These are phyloP conservation scores for Cyclargus thomasi DNA, from an alignment of 1,140 invertebrate genomes.

Conservation along the genomic window DNA sequence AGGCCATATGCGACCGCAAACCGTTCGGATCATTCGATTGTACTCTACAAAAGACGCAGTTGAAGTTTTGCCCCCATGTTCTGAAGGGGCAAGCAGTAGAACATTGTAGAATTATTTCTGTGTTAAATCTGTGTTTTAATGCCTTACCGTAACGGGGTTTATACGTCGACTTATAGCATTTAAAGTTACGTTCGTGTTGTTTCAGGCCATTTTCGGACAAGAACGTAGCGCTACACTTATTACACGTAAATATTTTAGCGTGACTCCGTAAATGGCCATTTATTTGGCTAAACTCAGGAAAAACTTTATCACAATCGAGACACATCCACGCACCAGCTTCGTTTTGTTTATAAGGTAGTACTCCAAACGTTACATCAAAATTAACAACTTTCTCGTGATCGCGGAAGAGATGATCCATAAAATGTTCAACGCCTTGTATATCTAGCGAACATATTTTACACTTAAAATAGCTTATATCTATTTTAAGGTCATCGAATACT, in stretches of 20 bases:
- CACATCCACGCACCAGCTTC: constrained; percentile 55
- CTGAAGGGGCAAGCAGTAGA: constrained; percentile 61
- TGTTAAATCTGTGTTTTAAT: constrained; percentile 56
- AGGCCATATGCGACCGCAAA: constrained; percentile 54
- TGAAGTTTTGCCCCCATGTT: constrained; percentile 64
- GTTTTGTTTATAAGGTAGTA: constrained; percentile 54
- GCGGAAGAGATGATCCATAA: constrained; percentile 55
- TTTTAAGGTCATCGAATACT: constrained; percentile 57
- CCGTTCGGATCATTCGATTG: constrained; percentile 60
- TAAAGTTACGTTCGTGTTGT: constrained; percentile 60
- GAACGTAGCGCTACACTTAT: constrained; percentile 62
- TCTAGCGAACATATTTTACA: constrained; percentile 49
- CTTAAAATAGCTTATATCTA: constrained; percentile 59
- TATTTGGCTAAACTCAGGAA: constrained; percentile 57
- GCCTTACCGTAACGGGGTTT: constrained; percentile 61
- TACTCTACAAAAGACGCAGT: constrained; percentile 59
- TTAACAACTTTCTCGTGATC: constrained; percentile 52
- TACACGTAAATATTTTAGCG: constrained; percentile 61
- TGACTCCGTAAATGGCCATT: constrained; percentile 58
- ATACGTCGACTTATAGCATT: constrained; percentile 58
- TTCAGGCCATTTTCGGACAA: constrained; percentile 56
- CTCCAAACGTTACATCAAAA: constrained; percentile 57
- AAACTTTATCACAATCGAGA: constrained; percentile 57
- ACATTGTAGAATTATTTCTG: constrained; percentile 63
- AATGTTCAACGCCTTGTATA: constrained; percentile 43